A percentile compares a stretch with the other conserved stretches of the same genome.
These are phyloP conservation scores for Crossocerus cetratus DNA, from an alignment of 2,888 invertebrate genomes.

Conservation along the genomic window DNA sequence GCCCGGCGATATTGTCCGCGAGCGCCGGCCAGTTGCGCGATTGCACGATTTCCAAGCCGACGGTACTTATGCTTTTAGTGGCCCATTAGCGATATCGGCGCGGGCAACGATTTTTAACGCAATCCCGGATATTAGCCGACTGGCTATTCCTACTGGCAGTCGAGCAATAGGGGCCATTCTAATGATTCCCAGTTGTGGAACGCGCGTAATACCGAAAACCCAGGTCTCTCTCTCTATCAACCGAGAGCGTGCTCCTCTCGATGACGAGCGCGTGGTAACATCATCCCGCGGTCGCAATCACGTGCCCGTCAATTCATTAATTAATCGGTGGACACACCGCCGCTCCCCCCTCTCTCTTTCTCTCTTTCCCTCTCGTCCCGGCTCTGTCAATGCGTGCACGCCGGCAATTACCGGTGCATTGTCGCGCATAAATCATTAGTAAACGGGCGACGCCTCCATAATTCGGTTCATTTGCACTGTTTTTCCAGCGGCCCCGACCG, in stretches of 20 bases:
- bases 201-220: background rate
- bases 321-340: constrained; percentile 58
- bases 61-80: background rate
- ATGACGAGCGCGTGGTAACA: constrained; percentile 57
- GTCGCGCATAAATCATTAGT: constrained; percentile 64
- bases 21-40: background rate
- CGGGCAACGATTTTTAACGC: constrained; percentile 4
- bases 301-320: constrained; percentile 62
- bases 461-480: constrained; percentile 62
- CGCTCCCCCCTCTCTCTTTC: too few species aligned
- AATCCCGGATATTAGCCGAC: constrained; percentile 12
- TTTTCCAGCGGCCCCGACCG: constrained; percentile 39
- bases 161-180: background rate
- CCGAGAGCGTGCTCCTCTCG: constrained; percentile 41
- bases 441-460: constrained; percentile 58
- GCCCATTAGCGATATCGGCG: background rate
- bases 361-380: constrained; percentile 21
- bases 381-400: constrained; percentile 39
- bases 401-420: constrained; percentile 60
- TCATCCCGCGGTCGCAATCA: constrained; percentile 60
- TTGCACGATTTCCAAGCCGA: background rate
- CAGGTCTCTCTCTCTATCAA: constrained; percentile 36
- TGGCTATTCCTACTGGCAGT: background rate
- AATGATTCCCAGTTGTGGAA: constrained; percentile 17
- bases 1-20: background rate